phyloP scores from a whole-genome alignment of 2,113 vertebrate genomes.

The Psittacara wagleri region DNA sequence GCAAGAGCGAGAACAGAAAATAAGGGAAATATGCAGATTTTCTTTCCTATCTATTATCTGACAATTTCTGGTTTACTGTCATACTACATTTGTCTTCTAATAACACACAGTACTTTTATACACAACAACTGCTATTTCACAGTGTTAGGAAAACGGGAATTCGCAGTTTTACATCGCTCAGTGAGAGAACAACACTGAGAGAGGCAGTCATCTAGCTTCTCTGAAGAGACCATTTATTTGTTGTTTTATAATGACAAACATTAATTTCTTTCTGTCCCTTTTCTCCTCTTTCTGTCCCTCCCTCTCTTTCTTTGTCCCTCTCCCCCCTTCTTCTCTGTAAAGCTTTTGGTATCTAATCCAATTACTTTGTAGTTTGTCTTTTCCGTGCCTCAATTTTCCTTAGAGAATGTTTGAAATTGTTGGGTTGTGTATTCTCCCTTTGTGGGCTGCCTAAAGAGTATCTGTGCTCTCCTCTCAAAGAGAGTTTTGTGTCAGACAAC shows the following conservation, averaged over 20 bases:
- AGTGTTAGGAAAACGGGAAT: not conserved
- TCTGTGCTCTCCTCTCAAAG: conserved; percentile 56
- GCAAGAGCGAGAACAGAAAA: not conserved
- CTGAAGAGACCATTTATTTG: conserved; percentile 13
- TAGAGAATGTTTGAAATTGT: not conserved
- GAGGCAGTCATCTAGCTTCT: not conserved
- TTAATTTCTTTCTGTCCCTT: not conserved
- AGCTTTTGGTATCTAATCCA: not conserved
- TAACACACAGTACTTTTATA: not conserved
- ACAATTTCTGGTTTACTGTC: not conserved
- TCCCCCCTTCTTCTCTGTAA: not conserved
- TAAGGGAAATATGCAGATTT: not conserved
- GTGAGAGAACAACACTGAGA: not conserved
- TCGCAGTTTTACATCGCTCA: not conserved
- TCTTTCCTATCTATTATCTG: not conserved
- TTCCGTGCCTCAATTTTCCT: not conserved
- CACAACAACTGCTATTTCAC: not conserved
- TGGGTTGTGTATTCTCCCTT: not conserved
- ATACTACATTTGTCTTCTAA: not conserved
- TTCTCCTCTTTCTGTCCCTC: not conserved
- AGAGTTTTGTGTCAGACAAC: conserved; percentile 55
- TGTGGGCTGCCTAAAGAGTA: conserved; percentile 35
- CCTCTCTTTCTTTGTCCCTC: not conserved
- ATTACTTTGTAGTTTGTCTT: not conserved
- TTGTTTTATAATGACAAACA: not conserved